Evolutionary conservation across 2,113 vertebrate species (phyloP).

Genomic region (Cyanoramphus novaezelandiae): DNA sequence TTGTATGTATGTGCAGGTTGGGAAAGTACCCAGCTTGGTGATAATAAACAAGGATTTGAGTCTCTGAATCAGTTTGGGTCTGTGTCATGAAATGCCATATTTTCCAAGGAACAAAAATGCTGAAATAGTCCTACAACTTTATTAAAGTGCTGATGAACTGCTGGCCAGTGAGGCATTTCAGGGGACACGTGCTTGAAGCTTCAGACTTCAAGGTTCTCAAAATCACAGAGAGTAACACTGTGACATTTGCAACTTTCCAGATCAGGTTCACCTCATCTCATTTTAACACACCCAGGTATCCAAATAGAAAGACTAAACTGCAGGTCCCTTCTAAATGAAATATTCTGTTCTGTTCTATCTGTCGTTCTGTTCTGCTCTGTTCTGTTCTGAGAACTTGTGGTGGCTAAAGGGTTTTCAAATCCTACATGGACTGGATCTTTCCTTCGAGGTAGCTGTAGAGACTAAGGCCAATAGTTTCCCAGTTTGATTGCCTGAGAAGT

Average conservation of each 20-base stretch:
- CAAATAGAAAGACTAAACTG: not conserved
- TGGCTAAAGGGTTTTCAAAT: not conserved
- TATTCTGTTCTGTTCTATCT: not conserved
- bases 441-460: not conserved
- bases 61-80: no score
- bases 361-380: not conserved
- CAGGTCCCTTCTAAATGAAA: not conserved
- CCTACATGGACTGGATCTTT: not conserved
- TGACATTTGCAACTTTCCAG: not conserved
- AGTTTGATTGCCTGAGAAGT: not conserved
- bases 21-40: no score
- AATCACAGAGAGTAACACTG: not conserved
- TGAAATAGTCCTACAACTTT: not conserved
- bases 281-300: not conserved
- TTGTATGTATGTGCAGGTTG: no score
- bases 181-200: fast-evolving
- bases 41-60: no score
- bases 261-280: not conserved
- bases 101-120: not conserved
- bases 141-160: not conserved
- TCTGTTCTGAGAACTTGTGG: not conserved
- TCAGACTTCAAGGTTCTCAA: not conserved
- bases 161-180: not conserved
- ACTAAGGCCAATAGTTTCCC: not conserved
- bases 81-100: not conserved